A percentile compares a stretch with the other conserved stretches of the same genome.
Evolutionary conservation across 1,140 invertebrate species (phyloP).

Genomic region (Drosophila melanica): DNA sequence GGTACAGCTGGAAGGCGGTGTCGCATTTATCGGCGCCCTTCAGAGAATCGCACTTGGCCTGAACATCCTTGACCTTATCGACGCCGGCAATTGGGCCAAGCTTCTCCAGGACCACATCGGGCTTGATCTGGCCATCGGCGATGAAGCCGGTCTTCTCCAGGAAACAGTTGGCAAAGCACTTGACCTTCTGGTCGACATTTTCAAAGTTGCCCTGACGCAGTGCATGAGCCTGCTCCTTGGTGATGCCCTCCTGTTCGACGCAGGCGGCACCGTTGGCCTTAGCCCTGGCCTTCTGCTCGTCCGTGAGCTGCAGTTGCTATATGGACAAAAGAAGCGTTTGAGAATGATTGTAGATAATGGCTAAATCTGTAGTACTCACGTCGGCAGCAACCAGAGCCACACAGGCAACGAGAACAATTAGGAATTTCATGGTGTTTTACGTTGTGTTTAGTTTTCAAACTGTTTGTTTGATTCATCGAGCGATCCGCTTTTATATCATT

Average conservation of each 20-base stretch:
- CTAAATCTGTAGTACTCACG: slow-evolving; percentile 37
- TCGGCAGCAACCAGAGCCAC: slow-evolving; percentile 40
- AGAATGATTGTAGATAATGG: neutral
- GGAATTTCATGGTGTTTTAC: slow-evolving; percentile 57
- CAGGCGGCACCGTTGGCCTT: slow-evolving; percentile 47
- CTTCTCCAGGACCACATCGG: slow-evolving; percentile 49
- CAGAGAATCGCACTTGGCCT: slow-evolving; percentile 54
- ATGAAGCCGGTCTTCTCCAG: slow-evolving; percentile 61
- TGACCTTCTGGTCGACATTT: slow-evolving; percentile 53
- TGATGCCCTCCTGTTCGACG: slow-evolving; percentile 61
- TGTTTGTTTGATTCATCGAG: slow-evolving; percentile 40
- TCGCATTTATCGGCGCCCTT: slow-evolving; percentile 66
- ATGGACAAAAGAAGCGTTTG: neutral
- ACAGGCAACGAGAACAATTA: slow-evolving; percentile 55
- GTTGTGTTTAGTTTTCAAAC: slow-evolving; percentile 42
- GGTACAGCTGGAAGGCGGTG: slow-evolving; percentile 63
- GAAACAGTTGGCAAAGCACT: slow-evolving; percentile 75
- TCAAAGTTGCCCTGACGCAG: slow-evolving; percentile 57
- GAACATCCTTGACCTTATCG: slow-evolving; percentile 51
- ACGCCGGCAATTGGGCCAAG: slow-evolving; percentile 45
- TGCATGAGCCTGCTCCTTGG: slow-evolving; percentile 62
- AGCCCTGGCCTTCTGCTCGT: slow-evolving; percentile 59
- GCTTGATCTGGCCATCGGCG: slow-evolving; percentile 55
- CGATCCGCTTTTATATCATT: slow-evolving; percentile 69
- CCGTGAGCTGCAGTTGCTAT: slow-evolving; percentile 43